phyloP scores from a whole-genome alignment of 1,140 invertebrate species.

The Bombus huntii region DNA sequence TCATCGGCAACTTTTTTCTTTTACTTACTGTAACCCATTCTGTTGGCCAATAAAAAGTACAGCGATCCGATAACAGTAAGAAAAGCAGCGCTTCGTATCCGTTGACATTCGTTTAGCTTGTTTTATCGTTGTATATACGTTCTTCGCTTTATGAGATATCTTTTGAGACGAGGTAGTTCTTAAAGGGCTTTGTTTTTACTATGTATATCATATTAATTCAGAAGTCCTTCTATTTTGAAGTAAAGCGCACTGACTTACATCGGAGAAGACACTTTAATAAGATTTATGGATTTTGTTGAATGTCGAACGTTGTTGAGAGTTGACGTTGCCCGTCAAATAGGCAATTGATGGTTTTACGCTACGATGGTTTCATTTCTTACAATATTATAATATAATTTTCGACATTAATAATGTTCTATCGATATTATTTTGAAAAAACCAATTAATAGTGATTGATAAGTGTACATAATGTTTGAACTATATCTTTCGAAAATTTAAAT shows the following conservation, averaged over 20 bases:
- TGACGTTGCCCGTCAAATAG: neutral
- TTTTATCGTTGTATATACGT: neutral
- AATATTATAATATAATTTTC: neutral
- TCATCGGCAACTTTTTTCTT: neutral
- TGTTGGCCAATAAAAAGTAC: neutral
- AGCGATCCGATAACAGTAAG: neutral
- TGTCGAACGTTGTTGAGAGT: neutral
- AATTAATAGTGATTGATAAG: neutral
- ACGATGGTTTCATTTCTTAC: neutral
- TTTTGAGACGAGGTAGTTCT: neutral
- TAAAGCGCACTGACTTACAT: neutral
- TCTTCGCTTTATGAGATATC: neutral
- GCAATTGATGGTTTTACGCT: neutral
- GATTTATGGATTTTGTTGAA: neutral
- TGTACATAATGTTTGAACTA: neutral
- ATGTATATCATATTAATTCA: neutral
- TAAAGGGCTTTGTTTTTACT: conserved; percentile 6
- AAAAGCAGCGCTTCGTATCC: neutral
- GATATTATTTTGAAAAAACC: neutral
- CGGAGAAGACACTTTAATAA: neutral
- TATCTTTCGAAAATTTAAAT: too few relatives aligned
- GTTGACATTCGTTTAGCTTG: neutral
- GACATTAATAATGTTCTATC: neutral
- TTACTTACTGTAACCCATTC: neutral
- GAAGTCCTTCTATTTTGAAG: neutral